Evolutionary conservation across 1,140 invertebrate species (phyloP).

Genomic region (Brachionus paranguensis): DNA sequence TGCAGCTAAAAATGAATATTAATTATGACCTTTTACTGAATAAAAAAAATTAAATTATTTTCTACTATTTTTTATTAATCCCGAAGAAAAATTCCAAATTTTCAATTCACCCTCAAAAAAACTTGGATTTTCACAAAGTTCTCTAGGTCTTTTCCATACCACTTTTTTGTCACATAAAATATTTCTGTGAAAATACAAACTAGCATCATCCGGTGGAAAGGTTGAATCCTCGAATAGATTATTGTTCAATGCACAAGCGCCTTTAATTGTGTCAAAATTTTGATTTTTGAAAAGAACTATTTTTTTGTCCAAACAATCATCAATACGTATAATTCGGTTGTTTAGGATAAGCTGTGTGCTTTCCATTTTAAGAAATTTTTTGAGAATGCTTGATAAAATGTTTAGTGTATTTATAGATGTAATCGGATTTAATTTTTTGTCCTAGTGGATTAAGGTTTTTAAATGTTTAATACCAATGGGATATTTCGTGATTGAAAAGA

Average conservation of each 20-base stretch:
- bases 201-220: not conserved
- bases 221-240: not conserved
- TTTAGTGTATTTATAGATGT: not conserved
- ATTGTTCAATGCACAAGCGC: not conserved
- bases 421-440: not conserved
- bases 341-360: not conserved
- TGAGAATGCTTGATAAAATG: not conserved
- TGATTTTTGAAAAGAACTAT: not conserved
- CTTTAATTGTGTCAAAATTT: not conserved
- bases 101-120: slow-evolving; percentile 47
- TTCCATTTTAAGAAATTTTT: not conserved
- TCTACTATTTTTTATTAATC: slow-evolving; percentile 64
- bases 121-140: slow-evolving; percentile 47
- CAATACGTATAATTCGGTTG: not conserved
- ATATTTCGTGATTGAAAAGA: not conserved
- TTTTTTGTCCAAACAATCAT: not conserved
- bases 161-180: not conserved
- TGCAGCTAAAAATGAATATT: not conserved
- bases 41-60: not conserved
- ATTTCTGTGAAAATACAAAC: not conserved
- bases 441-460: not conserved
- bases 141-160: not conserved
- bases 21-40: not conserved
- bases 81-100: slow-evolving; percentile 63
- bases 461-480: not conserved